Evolutionary conservation across 2,113 vertebrate genomes (phyloP), one percentile per base, ranked within the genome.

Genomic region (Pedionomus torquatus): DNA sequence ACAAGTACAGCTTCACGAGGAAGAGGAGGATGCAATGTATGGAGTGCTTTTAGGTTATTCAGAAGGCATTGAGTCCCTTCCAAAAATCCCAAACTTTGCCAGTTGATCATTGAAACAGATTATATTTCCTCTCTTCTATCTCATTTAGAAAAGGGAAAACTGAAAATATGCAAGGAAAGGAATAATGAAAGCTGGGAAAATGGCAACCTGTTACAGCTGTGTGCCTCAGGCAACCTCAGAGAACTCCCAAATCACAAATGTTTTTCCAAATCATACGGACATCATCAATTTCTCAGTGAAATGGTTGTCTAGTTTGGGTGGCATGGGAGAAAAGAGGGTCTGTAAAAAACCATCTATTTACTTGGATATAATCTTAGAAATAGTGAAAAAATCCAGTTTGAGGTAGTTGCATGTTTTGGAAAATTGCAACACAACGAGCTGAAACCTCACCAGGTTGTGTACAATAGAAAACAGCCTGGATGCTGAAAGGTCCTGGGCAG

Each of bases 401-500:
- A 85, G 35, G 33, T 79, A n/a, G 37, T 35, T 85, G 70, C 33
- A 49, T 80, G 35, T 55, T 76, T 72, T 11, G 63, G 68, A 91
- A 94, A 92, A 91, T 48, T 86, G 71, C 39, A 76, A 63, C 46
- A 66, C 39, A 35, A 66, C 61, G 77, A 81, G 55, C 72, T 81
- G 44, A 78, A 91, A 54, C 23, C 57, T 26, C 43, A 41, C 64
- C 13, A 76, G 64, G 66, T 83, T 86, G 68, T 1, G 5, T 76
- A 71, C 57, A 37, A 31, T 57, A 60, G 37, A 43, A 83, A 92
- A 13, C 64, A 81, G 86, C 44, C 68, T 81, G 80, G 71, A 70
- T 93, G 41, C 76, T 96, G 76, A 44, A 70, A 91, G n/a, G 83
- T 87, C 72, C 68, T 89, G 83, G 58, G 68, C 91, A 81, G 76